Conservation (phyloP, 2,888 invertebrate genomes). For the Microplitis manilae region DNA sequence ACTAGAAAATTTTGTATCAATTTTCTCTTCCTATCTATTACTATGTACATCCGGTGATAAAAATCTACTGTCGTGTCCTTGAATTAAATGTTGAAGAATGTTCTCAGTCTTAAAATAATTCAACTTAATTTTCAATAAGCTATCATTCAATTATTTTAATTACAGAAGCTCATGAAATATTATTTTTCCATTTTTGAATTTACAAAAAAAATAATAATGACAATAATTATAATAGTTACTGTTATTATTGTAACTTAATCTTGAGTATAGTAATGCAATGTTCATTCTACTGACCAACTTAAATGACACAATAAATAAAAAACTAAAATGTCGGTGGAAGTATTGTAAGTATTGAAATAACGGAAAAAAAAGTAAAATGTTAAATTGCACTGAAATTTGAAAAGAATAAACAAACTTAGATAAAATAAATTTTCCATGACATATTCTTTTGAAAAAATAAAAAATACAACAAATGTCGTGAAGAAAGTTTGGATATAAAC, state of each 20-base stretch:
- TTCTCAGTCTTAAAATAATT: too few relatives aligned
- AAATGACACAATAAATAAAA: too few relatives aligned
- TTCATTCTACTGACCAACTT: too few relatives aligned
- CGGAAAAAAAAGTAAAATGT: neutral
- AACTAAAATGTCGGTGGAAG: neutral
- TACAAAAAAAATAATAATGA: too few relatives aligned
- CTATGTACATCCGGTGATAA: neutral
- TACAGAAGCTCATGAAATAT: too few relatives aligned
- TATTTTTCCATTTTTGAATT: too few relatives aligned
- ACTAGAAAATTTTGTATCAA: slow-evolving; percentile 16
- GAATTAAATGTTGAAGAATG: neutral
- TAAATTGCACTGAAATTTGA: neutral
- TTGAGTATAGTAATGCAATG: too few relatives aligned
- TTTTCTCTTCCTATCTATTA: slow-evolving; percentile 2
- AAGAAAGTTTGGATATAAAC: neutral
- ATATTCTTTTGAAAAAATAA: slow-evolving; percentile 16
- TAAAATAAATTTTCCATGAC: slow-evolving; percentile 17
- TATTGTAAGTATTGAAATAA: neutral
- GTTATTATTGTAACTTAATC: too few relatives aligned
- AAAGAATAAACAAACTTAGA: neutral
- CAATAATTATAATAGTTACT: too few relatives aligned
- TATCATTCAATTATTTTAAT: too few relatives aligned
- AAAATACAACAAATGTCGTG: neutral
- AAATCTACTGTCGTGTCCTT: neutral
- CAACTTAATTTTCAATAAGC: too few relatives aligned